These are phyloP conservation scores for Chirona hameri DNA, from an alignment of 2,888 invertebrate genomes.

Conservation along the genomic window DNA sequence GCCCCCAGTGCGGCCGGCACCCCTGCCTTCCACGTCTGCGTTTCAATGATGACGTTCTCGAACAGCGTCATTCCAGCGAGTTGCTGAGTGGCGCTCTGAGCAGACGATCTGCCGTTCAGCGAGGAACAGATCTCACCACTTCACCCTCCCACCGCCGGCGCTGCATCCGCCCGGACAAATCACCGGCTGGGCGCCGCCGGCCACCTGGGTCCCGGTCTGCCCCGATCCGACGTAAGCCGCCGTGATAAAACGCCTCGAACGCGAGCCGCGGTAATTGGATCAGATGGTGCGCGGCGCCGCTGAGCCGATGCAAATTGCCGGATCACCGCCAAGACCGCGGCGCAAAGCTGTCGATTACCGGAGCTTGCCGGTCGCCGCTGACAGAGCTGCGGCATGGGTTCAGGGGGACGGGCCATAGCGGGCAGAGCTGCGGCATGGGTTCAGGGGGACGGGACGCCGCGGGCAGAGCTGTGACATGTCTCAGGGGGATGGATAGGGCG, in stretches of 20 bases:
- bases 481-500: too few species aligned
- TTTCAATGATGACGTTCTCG: too few species aligned
- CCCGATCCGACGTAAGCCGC: neutral
- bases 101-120: too few species aligned
- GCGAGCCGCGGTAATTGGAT: neutral
- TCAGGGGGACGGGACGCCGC: neutral
- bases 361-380: neutral
- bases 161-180: neutral
- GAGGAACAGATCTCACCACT: too few species aligned
- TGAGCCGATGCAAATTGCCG: conserved; percentile 27
- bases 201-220: neutral
- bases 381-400: neutral
- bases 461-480: neutral
- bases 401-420: neutral
- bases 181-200: neutral
- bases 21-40: too few species aligned
- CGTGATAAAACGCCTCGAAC: neutral
- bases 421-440: neutral
- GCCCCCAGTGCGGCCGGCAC: neutral
- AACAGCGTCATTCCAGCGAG: too few species aligned
- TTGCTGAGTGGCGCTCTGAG: neutral
- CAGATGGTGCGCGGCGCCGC: neutral
- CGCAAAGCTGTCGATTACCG: conserved; percentile 25
- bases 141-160: neutral
- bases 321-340: neutral